These are phyloP conservation scores for Lagopus muta DNA, from an alignment of 2,113 vertebrate species.

Conservation along the genomic window DNA sequence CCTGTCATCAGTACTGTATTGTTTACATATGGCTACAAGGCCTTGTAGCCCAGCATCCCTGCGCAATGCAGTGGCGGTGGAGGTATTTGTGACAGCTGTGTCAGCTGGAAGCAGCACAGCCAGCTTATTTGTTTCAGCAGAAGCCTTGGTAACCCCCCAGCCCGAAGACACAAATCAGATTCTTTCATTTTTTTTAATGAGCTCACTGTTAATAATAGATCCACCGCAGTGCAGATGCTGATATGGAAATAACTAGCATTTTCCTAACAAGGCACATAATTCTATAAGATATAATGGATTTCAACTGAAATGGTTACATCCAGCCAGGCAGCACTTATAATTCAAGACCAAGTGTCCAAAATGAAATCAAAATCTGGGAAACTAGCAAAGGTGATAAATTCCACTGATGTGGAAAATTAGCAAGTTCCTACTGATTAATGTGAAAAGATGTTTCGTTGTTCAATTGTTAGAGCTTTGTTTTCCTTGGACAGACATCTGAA, in stretches of 20 bases:
- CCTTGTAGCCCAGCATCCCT: slow-evolving; percentile 67
- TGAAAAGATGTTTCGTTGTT: slow-evolving; percentile 75
- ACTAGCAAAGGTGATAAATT: slow-evolving; percentile 80
- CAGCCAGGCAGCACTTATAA: slow-evolving; percentile 75
- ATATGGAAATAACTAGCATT: slow-evolving; percentile 76
- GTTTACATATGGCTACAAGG: slow-evolving; percentile 82
- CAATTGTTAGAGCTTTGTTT: slow-evolving; percentile 76
- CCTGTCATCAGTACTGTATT: slow-evolving; percentile 75
- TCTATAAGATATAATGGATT: slow-evolving; percentile 81
- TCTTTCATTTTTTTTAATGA: slow-evolving; percentile 76
- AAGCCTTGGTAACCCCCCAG: slow-evolving; percentile 11
- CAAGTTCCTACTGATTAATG: slow-evolving; percentile 79
- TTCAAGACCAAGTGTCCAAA: slow-evolving; percentile 76
- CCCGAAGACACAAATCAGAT: slow-evolving; percentile 75
- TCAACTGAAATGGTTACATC: slow-evolving; percentile 75
- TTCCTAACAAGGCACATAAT: slow-evolving; percentile 81
- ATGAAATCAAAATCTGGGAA: slow-evolving; percentile 79
- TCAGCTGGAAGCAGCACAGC: slow-evolving; percentile 68
- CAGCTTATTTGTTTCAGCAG: slow-evolving; percentile 69
- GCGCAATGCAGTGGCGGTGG: slow-evolving; percentile 13
- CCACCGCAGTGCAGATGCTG: slow-evolving; percentile 79
- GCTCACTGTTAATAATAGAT: slow-evolving; percentile 80
- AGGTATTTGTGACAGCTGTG: slow-evolving; percentile 78
- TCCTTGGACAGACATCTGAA: slow-evolving; percentile 73
- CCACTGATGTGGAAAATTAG: slow-evolving; percentile 80